Evolutionary conservation across 2,113 vertebrate species (phyloP), one percentile per base, ranked within the genome.

Genomic region (Kobus ellipsiprymnus): DNA sequence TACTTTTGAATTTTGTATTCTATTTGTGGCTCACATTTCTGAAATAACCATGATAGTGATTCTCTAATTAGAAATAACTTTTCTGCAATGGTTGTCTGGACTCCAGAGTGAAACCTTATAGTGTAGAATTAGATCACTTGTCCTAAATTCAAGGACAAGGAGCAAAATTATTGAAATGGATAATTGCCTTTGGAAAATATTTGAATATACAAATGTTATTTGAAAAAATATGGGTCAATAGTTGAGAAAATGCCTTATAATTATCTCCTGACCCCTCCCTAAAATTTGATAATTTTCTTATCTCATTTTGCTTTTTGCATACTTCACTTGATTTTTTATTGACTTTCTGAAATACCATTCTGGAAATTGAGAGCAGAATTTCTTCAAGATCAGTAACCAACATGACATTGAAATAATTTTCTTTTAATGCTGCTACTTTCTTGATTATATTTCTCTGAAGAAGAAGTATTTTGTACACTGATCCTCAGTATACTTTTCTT

Each of bases 41-140:
- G 54, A 94, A 84, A 50, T 92, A 81, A 87, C 54, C 29, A 21
- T 88, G 80, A 57, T 64, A 78, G n/a, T 59, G 57, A 77, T 93
- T 87, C n/a, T 96, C 27, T 97, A 74, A 85, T 83, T 94, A 96
- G 62, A 87, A 90, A 90, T 91, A 91, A 86, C 36, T 25, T 78
- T 90, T 84, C 55, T 95, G 78, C 9, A 91, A 27, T 82, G 88
- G 27, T 96, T 96, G 1, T 90, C 7, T 96, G 36, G 50, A 84
- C 36, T 90, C 84, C 36, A 90, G 57, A 94, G 33, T 74, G 36
- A 94, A 82, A 82, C 19, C 27, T 86, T 90, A 16, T 3, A 81
- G 4, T 67, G 13, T 52, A 85, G 86, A 86, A 90, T 96, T 94
- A 85, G 77, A 83, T 96, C 25, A 67, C 62, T 77, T 83, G 14